Evolutionary conservation across 2,113 vertebrate genomes (phyloP), one percentile per base, ranked within the genome.

Genomic region (Enhydra lutris): DNA sequence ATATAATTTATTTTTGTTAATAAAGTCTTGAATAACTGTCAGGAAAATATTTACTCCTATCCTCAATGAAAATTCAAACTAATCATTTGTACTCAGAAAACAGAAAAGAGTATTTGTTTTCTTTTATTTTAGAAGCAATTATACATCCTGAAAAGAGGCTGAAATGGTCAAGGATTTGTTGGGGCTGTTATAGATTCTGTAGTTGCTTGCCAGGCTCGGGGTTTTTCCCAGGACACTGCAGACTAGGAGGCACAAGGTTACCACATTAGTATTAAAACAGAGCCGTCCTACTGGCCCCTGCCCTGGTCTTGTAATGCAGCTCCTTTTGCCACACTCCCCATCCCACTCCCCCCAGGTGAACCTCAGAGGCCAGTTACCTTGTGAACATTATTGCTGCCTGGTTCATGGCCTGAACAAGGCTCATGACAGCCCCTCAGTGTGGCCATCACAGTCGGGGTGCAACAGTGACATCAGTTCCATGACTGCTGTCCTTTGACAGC

Each of bases 211-310:
- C 67, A 94, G 42, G 24, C 76, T 86, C 6, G 0, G 47, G 2
- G 42, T 1, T 71, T 14, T 96, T 92, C 42, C 63, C 3, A 45
- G 71, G 34, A 10, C 39, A 14, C 45, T n/a, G 20, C 3, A 42
- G 26, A 24, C 6, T n/a, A 1, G 2, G 6, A 39, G 34, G 47
- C n/a, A 76, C 85, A 29, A 9, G n/a, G 0, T 50, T 39, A 20
- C 17, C 21, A 6, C 18, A 24, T 6, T 11, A n/a, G 0, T 4
- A n/a, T 65, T 4, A 59, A 17, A 34, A 29, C 23, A 50, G 47
- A 93, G 36, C 7, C 5, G 3, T 50, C n/a, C 47, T 21, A 31
- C 31, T 7, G 63, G 15, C 31, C 31, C 63, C 6, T 69, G 34
- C 21, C 20, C 2, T 10, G 8, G 20, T 42, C 71, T 94, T 55